These are phyloP conservation scores for Synergus laeviventris DNA, from an alignment of 2,888 invertebrate species.

Conservation along the genomic window DNA sequence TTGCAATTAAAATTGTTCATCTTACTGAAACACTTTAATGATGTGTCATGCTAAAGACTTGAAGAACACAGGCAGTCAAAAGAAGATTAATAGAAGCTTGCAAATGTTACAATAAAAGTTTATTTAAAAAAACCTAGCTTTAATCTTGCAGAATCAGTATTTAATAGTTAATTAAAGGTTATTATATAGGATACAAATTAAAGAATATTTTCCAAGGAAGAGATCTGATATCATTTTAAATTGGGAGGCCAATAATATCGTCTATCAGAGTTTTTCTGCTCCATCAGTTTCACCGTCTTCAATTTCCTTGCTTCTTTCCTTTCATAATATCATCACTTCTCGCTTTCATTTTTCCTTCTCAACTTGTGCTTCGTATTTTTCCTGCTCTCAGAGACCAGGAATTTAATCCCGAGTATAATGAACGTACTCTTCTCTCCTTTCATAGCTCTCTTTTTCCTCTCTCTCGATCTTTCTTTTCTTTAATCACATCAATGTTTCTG, in stretches of 20 bases:
- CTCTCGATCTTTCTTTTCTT: background rate
- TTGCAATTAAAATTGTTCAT: background rate
- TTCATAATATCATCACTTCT: constrained; percentile 22
- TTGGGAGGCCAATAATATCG: background rate
- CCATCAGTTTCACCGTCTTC: background rate
- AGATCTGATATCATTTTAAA: background rate
- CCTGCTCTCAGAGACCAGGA: background rate
- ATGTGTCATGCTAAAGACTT: background rate
- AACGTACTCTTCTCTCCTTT: constrained; percentile 6
- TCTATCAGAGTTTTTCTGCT: background rate
- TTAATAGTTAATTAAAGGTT: background rate
- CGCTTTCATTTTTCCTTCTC: constrained; percentile 15
- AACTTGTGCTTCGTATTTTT: constrained; percentile 9
- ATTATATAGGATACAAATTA: background rate
- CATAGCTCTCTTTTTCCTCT: background rate
- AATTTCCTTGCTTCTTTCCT: constrained; percentile 3
- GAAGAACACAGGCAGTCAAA: background rate
- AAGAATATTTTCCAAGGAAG: background rate
- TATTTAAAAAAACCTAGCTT: too few relatives aligned
- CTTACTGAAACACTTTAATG: too few relatives aligned
- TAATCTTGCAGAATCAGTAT: too few relatives aligned
- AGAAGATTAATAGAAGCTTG: background rate
- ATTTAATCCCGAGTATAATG: constrained; percentile 28
- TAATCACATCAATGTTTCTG: background rate
- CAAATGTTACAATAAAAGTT: background rate